Percentiles rank a stretch among this genome's conserved stretches.
Evolutionary conservation across 1,140 invertebrate species (phyloP).

Genomic region (Adoxophyes honmai): DNA sequence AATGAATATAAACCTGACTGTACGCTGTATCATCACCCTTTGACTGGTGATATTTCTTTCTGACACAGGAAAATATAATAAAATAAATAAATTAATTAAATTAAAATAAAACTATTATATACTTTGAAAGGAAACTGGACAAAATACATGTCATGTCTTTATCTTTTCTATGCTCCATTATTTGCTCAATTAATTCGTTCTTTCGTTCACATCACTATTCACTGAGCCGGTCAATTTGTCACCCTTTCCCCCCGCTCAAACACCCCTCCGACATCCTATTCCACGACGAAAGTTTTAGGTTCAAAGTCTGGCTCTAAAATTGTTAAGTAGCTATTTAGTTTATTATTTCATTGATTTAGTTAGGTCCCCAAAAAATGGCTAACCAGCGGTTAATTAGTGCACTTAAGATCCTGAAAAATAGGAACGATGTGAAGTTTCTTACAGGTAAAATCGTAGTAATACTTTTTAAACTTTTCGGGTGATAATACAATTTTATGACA

Average conservation of each 20-base stretch:
- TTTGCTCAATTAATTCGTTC: not conserved
- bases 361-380: conserved; percentile 48
- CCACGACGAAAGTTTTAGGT: conserved; percentile 65
- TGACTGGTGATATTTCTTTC: too few relatives aligned
- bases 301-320: conserved; percentile 69
- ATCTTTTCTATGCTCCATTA: not conserved
- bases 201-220: conserved; percentile 8
- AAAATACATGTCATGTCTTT: too few relatives aligned
- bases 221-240: conserved; percentile 3
- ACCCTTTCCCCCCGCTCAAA: conserved; percentile 15
- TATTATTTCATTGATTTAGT: conserved; percentile 26
- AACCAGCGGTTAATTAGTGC: conserved; percentile 65
- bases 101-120: too few relatives aligned
- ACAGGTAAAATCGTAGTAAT: conserved; percentile 40
- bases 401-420: conserved; percentile 55
- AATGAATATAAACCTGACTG: too few relatives aligned
- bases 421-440: conserved; percentile 52
- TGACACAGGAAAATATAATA: too few relatives aligned
- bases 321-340: conserved; percentile 31
- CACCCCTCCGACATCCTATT: conserved; percentile 21
- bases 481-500: not conserved
- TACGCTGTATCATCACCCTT: too few relatives aligned
- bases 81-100: too few relatives aligned
- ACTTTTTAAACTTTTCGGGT: conserved; percentile 8
- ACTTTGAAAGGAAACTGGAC: too few relatives aligned